Base-by-base conservation (phyloP, 2,113 vertebrate genomes). In the Notarius lentiginosus region DNA sequence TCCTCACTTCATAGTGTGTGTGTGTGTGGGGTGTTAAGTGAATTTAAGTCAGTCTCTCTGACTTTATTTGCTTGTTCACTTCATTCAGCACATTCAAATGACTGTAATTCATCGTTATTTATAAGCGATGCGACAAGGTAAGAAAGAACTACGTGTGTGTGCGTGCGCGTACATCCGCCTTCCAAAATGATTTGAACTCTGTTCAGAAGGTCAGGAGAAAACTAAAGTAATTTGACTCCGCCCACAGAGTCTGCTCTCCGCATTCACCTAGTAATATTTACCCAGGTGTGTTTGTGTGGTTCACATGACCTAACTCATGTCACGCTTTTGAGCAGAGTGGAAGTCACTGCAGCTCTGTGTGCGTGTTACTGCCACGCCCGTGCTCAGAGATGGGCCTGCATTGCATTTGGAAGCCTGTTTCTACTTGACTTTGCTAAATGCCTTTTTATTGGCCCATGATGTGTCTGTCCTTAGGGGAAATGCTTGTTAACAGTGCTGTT, bases 381-480 rank as follows among this genome's bases (percentile, higher is more conserved):
- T 82, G 86, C 60, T 76, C 81, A 49, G 84, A 88, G 55, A 63
- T 55, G 66, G 82, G 88, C 65, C 91, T 88, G 75, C 89, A 87
- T 84, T 77, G 83, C 87, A 88, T 77, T 77, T 90, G 87, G 87
- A 65, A 88, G 91, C 87, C 87, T 90, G 84, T 91, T 87, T 89
- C 77, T 89, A 68, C 34, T 90, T 83, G 84, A 65, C 51, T 84
- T 80, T 84, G 83, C 82, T 79, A 68, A 91, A 91, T 90, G 86
- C 87, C 73, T 73, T 86, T 92, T 93, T 90, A 92, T 89, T 87
- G 85, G 87, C 84, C 89, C 86, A 47, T 87, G 88, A 90, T 91
- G 88, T 90, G 91, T 90, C 85, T 92, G 83, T 92, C 92, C 89
- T 86, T 84, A 70, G 91, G 79, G 92, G 87, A 92, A 90, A 92